Base-by-base conservation (phyloP, 1,140 invertebrate genomes). In the Dufourea novaeangliae region DNA sequence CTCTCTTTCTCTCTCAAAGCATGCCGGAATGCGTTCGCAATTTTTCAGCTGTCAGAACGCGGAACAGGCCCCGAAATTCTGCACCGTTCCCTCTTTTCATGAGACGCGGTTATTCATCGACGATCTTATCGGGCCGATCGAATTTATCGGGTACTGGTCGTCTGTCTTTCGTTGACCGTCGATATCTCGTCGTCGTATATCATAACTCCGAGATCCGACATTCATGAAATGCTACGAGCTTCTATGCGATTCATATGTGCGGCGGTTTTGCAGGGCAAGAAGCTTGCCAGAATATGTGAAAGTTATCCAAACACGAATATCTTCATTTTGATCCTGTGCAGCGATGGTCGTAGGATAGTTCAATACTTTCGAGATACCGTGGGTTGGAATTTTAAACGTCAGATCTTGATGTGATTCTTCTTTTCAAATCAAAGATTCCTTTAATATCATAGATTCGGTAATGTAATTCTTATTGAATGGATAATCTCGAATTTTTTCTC, bases 1-100 rank as follows among this genome's bases (percentile, higher is more conserved):
- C n/a, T n/a, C n/a, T n/a, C n/a, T n/a, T n/a, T n/a, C 29, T 64
- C 57, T 71, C n/a, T 64, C 59, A 37, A 14, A 44, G 56, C 73
- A 22, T 25, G 25, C 32, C 14, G 50, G 68, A 78, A 78, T 59
- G 52, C 76, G 76, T 41, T 64, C 61, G 22, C 69, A 59, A 78
- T 78, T 73, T 78, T 78, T 78, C 76, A 71, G 17, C 70, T 78
- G 76, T 78, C 76, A 73, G 44, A 73, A 74, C 22, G 70, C 76
- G 76, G 76, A 70, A 66, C 70, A 70, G 62, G 46, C 27, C 70
- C 29, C 44, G 44, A 22, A 70, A 52, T 70, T 59, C 41, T 14
- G 27, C 62, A 1, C 61, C 61, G 34, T 41, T 64, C 64, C n/a
- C 37, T 29, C 17, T 44, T 57, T 67, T 32, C 8, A 12, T n/a